Conservation (phyloP, 2,888 invertebrate species). For the Cyrtodaria siliqua region DNA sequence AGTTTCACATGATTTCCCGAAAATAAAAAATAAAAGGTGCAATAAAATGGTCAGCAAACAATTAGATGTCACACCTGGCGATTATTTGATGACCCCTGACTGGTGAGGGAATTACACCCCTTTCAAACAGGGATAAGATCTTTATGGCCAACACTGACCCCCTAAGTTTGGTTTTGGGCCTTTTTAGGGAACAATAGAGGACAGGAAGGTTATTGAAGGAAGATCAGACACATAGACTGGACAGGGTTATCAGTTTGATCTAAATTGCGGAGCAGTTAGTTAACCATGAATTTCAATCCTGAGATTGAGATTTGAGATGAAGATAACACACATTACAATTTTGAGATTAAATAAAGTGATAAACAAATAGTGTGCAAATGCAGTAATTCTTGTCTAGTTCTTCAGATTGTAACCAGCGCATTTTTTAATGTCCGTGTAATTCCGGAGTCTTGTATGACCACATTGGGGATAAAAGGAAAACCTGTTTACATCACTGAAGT, state of each 20-base stretch:
- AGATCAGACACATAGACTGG: neutral
- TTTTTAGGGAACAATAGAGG: constrained; percentile 24
- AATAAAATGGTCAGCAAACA: constrained; percentile 34
- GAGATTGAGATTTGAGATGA: no score
- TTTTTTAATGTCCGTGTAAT: no score
- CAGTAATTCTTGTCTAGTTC: no score
- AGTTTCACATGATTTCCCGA: constrained; percentile 27
- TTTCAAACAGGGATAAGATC: constrained; percentile 23
- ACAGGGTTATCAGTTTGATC: constrained; percentile 9
- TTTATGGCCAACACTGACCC: constrained; percentile 24
- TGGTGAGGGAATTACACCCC: constrained; percentile 18
- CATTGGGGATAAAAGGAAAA: no score
- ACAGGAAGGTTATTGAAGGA: constrained; percentile 43
- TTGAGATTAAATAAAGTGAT: no score
- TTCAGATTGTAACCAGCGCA: no score
- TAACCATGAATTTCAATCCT: neutral
- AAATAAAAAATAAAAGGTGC: constrained; percentile 27
- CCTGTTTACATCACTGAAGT: no score
- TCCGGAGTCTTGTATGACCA: no score
- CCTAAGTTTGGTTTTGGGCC: constrained; percentile 17
- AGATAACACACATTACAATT: no score
- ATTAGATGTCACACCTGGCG: constrained; percentile 36
- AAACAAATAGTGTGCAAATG: no score
- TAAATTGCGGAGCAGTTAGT: constrained; percentile 23
- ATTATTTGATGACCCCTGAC: constrained; percentile 6